Evolutionary conservation across 2,797 vertebrate species (phyloP), one percentile per base, ranked within the genome.

Genomic region (Eulemur mongoz): DNA sequence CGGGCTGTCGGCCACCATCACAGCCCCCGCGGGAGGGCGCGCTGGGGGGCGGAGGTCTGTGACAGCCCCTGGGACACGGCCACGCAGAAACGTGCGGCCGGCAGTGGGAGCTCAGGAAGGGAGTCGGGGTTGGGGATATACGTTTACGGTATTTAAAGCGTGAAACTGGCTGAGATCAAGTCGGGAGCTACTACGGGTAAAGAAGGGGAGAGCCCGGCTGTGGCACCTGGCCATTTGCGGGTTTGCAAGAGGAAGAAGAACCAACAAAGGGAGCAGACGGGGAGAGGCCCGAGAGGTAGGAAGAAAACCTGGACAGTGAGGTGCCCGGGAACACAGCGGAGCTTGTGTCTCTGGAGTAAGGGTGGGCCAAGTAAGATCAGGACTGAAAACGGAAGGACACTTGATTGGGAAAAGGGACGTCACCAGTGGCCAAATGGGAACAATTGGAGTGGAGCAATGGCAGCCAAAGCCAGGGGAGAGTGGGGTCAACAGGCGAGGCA

Each of bases 31-130:
- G 5, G 23, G 59, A 35, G 30, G 48, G 14, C 0, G 0, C 8
- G 0, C 45, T 7, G 12, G 30, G 18, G 5, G 15, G 5, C 2
- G n/a, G n/a, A 54, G 72, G 38, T 15, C n/a, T 43, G n/a, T 11
- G 6, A 12, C 11, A 5, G 17, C 7, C 13, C 6, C 40, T 8
- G 1, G 7, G 17, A 7, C 75, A 14, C 30, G 18, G 2, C 45
- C 23, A 20, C 6, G 65, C 2, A 32, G 54, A 59, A 25, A 23
- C 0, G 9, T 18, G 2, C 52, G 57, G 32, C 0, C 2, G n/a
- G 50, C 14, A 1, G 0, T 0, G 2, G 52, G 52, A n/a, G 35
- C 32, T 50, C 15, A 69, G 52, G 32, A 35, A 5, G 7, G 43
- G 40, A 4, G 70, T 1, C 4, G 13, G 50, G 52, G 18, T 7